These are phyloP conservation scores for Volucella bombylans DNA, from an alignment of 2,888 invertebrate genomes.

Conservation along the genomic window DNA sequence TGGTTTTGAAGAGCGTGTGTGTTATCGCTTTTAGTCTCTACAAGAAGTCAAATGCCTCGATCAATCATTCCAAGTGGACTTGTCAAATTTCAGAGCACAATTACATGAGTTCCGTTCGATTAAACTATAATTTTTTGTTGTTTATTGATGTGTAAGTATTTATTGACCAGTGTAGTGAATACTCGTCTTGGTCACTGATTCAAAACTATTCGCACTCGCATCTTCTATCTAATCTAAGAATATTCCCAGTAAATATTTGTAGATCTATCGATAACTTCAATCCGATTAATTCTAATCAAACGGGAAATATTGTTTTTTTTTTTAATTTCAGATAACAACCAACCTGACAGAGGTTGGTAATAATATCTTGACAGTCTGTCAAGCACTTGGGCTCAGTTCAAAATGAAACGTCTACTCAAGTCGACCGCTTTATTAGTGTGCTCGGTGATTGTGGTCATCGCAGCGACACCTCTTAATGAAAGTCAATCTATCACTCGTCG, in stretches of 20 bases:
- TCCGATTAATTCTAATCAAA: constrained; percentile 28
- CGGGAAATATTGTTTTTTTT: constrained; percentile 18
- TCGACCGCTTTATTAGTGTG: constrained; percentile 20
- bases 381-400: constrained; percentile 29
- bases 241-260: not conserved
- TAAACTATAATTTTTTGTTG: not conserved
- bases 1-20: constrained; percentile 2
- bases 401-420: constrained; percentile 46
- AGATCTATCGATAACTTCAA: constrained; percentile 18
- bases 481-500: not conserved
- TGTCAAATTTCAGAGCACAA: not conserved
- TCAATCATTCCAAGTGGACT: not conserved
- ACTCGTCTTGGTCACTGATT: constrained; percentile 6
- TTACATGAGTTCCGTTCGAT: not conserved
- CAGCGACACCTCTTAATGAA: constrained; percentile 44
- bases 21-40: constrained; percentile 4
- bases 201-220: not conserved
- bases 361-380: constrained; percentile 33
- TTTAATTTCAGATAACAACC: constrained; percentile 63
- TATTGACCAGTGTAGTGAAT: too few species aligned
- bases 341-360: constrained; percentile 3
- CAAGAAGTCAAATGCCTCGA: constrained; percentile 1
- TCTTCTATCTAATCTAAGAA: not conserved
- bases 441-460: constrained; percentile 2
- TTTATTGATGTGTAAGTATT: not conserved